Evolutionary conservation across 1,140 invertebrate species (phyloP).

Genomic region (Meloidogyne floridensis): DNA sequence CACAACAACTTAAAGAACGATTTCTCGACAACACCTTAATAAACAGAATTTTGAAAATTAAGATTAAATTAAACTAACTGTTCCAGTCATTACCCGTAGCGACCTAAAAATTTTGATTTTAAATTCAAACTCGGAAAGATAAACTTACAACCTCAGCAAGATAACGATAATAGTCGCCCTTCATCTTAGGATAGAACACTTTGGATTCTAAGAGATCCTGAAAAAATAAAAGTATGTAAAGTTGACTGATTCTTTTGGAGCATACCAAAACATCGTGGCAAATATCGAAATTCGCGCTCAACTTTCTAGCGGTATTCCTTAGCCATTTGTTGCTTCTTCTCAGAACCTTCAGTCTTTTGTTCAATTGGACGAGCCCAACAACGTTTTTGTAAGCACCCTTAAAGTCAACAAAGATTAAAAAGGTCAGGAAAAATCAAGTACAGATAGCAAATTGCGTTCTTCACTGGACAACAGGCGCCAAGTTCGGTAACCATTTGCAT

Average conservation of each 20-base stretch:
- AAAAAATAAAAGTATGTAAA: constrained; percentile 19
- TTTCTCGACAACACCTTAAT: constrained; percentile 87
- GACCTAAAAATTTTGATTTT: background rate
- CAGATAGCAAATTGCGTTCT: constrained; percentile 90
- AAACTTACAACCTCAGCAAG: constrained; percentile 84
- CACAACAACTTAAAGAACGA: constrained; percentile 68
- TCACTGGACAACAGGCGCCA: constrained; percentile 85
- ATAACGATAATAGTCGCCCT: constrained; percentile 98
- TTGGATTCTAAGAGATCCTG: constrained; percentile 81
- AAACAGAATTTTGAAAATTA: constrained; percentile 2
- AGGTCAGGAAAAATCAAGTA: background rate
- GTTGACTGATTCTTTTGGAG: background rate
- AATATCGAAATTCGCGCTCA: constrained; percentile 94
- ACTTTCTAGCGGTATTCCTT: constrained; percentile 97
- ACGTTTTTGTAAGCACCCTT: constrained; percentile 98
- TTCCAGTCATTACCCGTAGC: constrained; percentile 91
- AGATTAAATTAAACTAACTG: constrained; percentile 72
- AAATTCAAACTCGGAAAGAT: constrained; percentile 75
- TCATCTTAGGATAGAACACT: constrained; percentile 99
- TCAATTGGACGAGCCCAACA: constrained; percentile 93
- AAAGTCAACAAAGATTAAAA: background rate
- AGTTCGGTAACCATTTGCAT: constrained; percentile 76
- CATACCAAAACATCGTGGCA: constrained; percentile 91
- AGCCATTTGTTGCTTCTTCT: constrained; percentile 98
- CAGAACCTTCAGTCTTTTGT: constrained; percentile 89